Base-by-base conservation (phyloP, 2,113 vertebrate species). In the Gyps fulvus region DNA sequence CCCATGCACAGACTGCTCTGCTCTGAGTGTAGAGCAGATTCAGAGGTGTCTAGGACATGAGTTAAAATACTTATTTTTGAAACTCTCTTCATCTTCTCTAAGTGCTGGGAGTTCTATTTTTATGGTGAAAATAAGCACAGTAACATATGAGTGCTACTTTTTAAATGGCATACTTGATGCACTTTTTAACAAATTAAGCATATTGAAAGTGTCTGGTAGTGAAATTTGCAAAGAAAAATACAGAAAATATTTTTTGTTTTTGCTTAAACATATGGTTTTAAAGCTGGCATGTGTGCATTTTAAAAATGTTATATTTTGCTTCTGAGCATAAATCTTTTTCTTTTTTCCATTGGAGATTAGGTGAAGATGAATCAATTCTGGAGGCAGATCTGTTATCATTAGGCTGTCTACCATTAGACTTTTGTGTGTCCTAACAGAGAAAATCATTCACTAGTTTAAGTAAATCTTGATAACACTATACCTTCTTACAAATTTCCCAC, bases 191-290 rank as follows among this genome's bases (percentile, higher is more conserved):
- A 89, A 95, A 85, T 78, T 52, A 92, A 92, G 34, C 80, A 89
- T 91, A 93, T 87, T 93, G 78, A 83, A 93, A 77, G 36, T 85
- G 61, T 91, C 93, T 91, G 45, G 40, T 91, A 72, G 52, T 65
- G 80, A 89, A 95, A 96, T 93, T 77, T 85, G 63, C 2, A 47
- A 94, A 95, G 73, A 91, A 94, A 97, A 97, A 95, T 90, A 82
- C 55, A 82, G 65, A 93, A 86, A 84, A 86, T 76, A 83, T 87
- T 93, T 96, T 88, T 96, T 95, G 82, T 92, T 97, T 96, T 38
- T 89, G 50, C 50, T 54, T 88, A 91, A 95, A 54, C 81, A 87
- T 91, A 95, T 87, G 80, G 83, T 89, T 93, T 95, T 97, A 83
- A 89, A 96, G 76, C 74, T 97, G 95, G 66, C 74, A 65, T 87